These are phyloP conservation scores for Celastrina argiolus DNA, from an alignment of 2,888 invertebrate genomes.

Conservation along the genomic window DNA sequence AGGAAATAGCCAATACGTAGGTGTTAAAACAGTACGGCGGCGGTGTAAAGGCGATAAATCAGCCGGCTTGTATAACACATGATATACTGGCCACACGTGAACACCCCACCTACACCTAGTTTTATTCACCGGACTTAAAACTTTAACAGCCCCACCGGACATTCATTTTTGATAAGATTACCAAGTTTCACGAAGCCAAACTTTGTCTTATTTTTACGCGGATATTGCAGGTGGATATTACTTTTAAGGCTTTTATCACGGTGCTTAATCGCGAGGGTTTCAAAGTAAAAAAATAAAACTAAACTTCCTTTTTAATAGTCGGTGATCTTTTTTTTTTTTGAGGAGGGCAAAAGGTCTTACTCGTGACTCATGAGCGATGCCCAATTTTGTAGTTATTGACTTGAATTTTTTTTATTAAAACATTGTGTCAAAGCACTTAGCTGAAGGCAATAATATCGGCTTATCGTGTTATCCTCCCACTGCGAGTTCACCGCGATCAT, in stretches of 20 bases:
- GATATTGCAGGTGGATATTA: slow-evolving; percentile 5
- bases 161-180: slow-evolving; percentile 11
- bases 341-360: not conserved
- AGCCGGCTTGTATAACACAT: slow-evolving; percentile 24
- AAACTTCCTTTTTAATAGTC: not conserved
- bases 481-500: not conserved
- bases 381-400: not conserved
- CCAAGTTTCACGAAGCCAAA: not conserved
- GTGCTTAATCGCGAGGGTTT: not conserved
- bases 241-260: not conserved
- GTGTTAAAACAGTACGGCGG: slow-evolving; percentile 41
- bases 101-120: slow-evolving; percentile 20
- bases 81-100: slow-evolving; percentile 35
- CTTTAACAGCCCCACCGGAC: slow-evolving; percentile 17
- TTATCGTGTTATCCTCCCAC: slow-evolving; percentile 1
- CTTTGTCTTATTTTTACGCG: not conserved
- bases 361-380: not conserved
- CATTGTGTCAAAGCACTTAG: not conserved
- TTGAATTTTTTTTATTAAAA: not conserved
- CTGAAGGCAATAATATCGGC: not conserved
- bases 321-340: not conserved
- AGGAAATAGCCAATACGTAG: slow-evolving; percentile 26
- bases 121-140: slow-evolving; percentile 19
- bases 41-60: slow-evolving; percentile 28
- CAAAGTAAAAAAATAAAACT: not conserved